Conservation (phyloP, 2,888 invertebrate species). For the Himalopsyche japonica region DNA sequence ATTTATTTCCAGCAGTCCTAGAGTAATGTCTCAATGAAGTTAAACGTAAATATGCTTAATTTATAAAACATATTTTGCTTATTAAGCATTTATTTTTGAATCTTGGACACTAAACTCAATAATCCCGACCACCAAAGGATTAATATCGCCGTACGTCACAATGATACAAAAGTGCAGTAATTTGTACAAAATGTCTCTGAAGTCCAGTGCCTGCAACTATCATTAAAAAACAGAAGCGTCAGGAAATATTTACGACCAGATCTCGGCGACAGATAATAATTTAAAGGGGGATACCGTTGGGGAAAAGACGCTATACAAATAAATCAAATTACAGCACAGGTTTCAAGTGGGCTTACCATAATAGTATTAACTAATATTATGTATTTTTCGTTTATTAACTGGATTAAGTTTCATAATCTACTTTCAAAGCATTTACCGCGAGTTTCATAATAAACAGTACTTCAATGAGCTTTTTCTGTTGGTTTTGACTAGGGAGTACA, state of each 20-base stretch:
- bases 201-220: not conserved
- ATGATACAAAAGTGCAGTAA: too few relatives aligned
- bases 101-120: too few relatives aligned
- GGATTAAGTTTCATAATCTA: not conserved
- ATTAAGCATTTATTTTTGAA: too few relatives aligned
- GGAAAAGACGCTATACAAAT: not conserved
- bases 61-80: too few relatives aligned
- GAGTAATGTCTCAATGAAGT: too few relatives aligned
- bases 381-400: not conserved
- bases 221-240: not conserved
- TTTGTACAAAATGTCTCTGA: not conserved
- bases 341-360: not conserved
- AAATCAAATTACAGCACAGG: not conserved
- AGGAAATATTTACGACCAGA: not conserved
- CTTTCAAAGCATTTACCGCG: not conserved
- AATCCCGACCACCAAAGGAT: too few relatives aligned
- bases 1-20: too few relatives aligned
- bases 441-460: not conserved
- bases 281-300: not conserved
- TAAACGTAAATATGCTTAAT: too few relatives aligned
- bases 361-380: not conserved
- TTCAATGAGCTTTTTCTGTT: not conserved
- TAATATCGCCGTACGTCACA: too few relatives aligned
- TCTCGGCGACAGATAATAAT: not conserved
- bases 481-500: not conserved